Evolutionary conservation across 2,797 vertebrate genomes (phyloP).

Genomic region (Thripadectes ignobilis): DNA sequence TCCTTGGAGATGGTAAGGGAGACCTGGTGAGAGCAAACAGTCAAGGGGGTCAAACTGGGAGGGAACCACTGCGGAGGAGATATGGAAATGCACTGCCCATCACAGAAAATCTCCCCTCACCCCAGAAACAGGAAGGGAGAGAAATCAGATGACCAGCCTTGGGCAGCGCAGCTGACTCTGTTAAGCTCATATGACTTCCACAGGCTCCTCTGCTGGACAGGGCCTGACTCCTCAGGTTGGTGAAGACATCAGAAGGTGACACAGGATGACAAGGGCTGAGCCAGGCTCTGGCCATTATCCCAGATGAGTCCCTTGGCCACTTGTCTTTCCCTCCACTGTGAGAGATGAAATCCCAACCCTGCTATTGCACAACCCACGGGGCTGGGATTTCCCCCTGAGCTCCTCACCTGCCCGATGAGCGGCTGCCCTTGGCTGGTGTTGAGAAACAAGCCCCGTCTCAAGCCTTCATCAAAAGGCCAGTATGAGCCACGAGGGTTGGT

Average conservation of each 20-base stretch:
- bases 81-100: rapidly evolving
- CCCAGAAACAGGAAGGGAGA: constrained; percentile 35
- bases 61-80: neutral
- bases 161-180: neutral
- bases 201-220: neutral
- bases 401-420: constrained; percentile 85
- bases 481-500: constrained; percentile 80
- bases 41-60: neutral
- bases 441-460: constrained; percentile 84
- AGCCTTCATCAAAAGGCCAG: constrained; percentile 86
- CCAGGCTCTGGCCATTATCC: neutral
- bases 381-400: neutral
- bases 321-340: neutral
- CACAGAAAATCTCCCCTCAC: neutral
- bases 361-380: neutral
- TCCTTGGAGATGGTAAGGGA: neutral
- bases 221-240: rapidly evolving
- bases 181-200: constrained; percentile 46
- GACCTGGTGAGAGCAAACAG: neutral
- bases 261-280: neutral
- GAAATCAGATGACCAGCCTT: constrained; percentile 20
- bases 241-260: neutral
- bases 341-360: neutral
- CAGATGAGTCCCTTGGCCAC: neutral
- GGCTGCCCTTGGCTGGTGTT: constrained; percentile 80